Evolutionary conservation across 2,888 invertebrate genomes (phyloP).

Genomic region (Hypena proboscidalis): DNA sequence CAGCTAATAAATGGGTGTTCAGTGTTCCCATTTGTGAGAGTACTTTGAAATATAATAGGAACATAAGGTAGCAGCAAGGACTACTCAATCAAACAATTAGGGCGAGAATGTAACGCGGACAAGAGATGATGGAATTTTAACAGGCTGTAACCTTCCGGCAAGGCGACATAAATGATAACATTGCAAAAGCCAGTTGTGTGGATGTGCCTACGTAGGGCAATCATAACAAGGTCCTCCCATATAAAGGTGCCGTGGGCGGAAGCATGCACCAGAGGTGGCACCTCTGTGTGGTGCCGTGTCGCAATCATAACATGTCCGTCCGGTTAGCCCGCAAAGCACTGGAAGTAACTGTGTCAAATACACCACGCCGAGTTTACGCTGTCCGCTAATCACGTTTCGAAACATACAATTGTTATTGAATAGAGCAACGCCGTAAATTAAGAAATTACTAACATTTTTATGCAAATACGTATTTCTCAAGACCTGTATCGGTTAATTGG

Average conservation of each 20-base stretch:
- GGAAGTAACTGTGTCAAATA: constrained; percentile 27
- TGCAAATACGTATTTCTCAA: constrained; percentile 24
- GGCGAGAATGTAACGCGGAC: constrained; percentile 32
- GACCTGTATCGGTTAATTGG: constrained; percentile 18
- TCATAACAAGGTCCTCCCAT: constrained; percentile 73
- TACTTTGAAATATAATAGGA: constrained; percentile 29
- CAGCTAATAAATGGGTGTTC: constrained; percentile 13
- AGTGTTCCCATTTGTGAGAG: constrained; percentile 25
- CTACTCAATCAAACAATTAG: constrained; percentile 65
- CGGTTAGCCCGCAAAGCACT: constrained; percentile 39
- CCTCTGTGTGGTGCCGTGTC: constrained; percentile 45
- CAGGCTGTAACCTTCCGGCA: constrained; percentile 53
- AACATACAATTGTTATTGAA: constrained; percentile 4
- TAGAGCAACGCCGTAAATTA: constrained; percentile 3
- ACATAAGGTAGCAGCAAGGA: constrained; percentile 51
- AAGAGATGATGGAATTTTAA: constrained; percentile 63
- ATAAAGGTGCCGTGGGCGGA: constrained; percentile 73
- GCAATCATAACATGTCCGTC: constrained; percentile 45
- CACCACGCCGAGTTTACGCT: neutral
- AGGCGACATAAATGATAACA: constrained; percentile 52
- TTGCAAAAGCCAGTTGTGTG: constrained; percentile 58
- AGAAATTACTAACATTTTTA: constrained; percentile 12
- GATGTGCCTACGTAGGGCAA: constrained; percentile 63
- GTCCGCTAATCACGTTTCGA: constrained; percentile 12
- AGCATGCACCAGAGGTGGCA: constrained; percentile 57